phyloP scores from a whole-genome alignment of 1,140 invertebrate species.

The Sinonovacula constricta region DNA sequence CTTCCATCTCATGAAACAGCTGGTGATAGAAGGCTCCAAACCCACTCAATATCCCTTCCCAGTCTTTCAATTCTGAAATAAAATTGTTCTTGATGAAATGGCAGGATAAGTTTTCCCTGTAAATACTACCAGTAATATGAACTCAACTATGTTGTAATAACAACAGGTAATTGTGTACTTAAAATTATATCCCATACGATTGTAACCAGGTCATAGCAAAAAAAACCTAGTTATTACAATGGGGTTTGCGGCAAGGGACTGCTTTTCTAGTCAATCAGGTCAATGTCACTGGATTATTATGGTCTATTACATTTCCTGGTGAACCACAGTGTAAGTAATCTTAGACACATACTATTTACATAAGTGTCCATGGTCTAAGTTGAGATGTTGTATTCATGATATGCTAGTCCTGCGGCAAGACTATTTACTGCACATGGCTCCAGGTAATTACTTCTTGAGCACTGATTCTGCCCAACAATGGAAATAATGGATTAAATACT shows the following conservation, averaged over 20 bases:
- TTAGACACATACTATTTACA: too few relatives aligned
- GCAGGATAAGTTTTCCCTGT: background rate
- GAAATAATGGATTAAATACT: background rate
- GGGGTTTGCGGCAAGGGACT: too few relatives aligned
- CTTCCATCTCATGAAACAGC: background rate
- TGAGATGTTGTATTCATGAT: background rate
- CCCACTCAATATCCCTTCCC: background rate
- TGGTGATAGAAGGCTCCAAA: background rate
- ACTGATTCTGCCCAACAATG: too few relatives aligned
- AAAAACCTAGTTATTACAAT: background rate
- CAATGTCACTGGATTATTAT: too few relatives aligned
- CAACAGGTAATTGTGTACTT: too few relatives aligned
- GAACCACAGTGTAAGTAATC: too few relatives aligned
- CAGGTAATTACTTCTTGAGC: too few relatives aligned
- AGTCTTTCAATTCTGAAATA: constrained; percentile 5
- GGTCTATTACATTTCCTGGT: too few relatives aligned
- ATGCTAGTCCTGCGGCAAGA: background rate
- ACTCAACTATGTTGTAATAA: too few relatives aligned
- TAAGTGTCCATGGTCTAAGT: too few relatives aligned
- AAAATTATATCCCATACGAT: background rate
- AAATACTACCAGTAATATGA: too few relatives aligned
- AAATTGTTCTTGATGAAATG: constrained; percentile 4
- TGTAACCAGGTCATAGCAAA: background rate
- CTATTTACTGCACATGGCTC: background rate
- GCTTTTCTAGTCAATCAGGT: too few relatives aligned